A percentile compares a stretch with the other conserved stretches of the same genome.
Evolutionary conservation across 2,113 vertebrate genomes (phyloP).

Genomic region (Suricata suricatta): DNA sequence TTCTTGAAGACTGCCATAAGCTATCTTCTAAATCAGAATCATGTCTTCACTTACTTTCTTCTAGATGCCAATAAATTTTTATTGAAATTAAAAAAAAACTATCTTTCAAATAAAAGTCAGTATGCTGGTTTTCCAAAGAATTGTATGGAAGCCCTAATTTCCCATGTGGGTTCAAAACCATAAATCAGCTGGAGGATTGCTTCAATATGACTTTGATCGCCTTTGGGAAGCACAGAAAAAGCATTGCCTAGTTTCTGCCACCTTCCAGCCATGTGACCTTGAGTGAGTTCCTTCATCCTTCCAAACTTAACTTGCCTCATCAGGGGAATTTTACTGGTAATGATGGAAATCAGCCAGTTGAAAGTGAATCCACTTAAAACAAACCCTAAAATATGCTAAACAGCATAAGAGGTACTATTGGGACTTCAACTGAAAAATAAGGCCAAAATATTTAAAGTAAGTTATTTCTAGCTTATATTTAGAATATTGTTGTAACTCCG

Average conservation of each 20-base stretch:
- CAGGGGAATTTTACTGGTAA: not conserved
- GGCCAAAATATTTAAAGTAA: not conserved
- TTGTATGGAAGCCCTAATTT: conserved; percentile 47
- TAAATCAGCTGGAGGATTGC: not conserved
- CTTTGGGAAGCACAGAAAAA: not conserved
- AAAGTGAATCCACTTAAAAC: conserved; percentile 14
- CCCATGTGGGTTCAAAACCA: conserved; percentile 9
- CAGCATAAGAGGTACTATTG: not conserved
- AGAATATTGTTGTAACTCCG: not conserved
- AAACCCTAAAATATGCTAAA: conserved; percentile 1
- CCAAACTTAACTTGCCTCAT: not conserved
- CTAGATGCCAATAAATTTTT: conserved; percentile 38
- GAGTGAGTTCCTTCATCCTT: not conserved
- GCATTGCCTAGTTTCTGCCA: not conserved
- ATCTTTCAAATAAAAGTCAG: conserved; percentile 16
- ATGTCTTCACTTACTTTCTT: not conserved
- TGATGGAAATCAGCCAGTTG: not conserved
- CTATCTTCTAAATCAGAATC: conserved; percentile 36
- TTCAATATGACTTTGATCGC: not conserved
- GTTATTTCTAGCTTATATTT: not conserved
- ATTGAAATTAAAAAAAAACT: conserved; percentile 13
- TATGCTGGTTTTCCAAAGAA: conserved; percentile 12
- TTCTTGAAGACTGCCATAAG: not conserved
- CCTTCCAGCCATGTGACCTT: not conserved
- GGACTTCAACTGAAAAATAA: not conserved